Percentiles rank a stretch among this genome's conserved stretches.
phyloP scores from a whole-genome alignment of 2,797 vertebrate species.

The Helicolenus hilgendorfi region DNA sequence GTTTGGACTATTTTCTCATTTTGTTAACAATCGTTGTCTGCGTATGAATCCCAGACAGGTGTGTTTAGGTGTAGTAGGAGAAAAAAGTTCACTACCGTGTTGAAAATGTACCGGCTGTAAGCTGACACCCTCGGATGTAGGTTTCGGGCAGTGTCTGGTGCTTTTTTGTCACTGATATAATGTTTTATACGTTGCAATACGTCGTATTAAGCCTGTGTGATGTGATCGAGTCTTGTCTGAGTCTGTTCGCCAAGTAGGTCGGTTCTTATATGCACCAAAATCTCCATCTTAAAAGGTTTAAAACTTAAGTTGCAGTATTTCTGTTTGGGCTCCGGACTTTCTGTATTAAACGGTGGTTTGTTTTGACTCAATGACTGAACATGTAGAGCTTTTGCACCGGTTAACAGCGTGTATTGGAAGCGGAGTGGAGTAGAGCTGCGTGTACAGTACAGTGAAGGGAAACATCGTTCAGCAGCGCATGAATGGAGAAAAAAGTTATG shows the following conservation, averaged over 20 bases:
- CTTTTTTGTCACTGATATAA: not conserved
- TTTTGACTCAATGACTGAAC: too few species aligned
- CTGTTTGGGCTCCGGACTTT: not conserved
- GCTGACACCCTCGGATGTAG: not conserved
- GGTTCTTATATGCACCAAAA: not conserved
- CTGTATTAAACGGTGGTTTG: not conserved
- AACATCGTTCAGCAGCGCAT: not conserved
- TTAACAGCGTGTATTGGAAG: not conserved
- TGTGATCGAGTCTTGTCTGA: conserved; percentile 7
- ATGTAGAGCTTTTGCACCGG: not conserved
- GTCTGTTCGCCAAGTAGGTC: conserved; percentile 29
- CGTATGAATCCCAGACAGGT: conserved; percentile 64
- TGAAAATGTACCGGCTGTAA: not conserved
- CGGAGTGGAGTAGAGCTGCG: too few species aligned
- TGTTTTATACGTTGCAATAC: not conserved
- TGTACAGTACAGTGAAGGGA: not conserved
- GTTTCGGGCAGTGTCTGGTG: not conserved
- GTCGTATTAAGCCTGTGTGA: not conserved
- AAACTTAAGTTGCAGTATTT: conserved; percentile 26
- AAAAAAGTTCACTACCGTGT: conserved; percentile 62
- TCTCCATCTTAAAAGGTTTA: not conserved
- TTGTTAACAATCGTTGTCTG: not conserved
- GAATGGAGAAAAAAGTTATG: conserved; percentile 63
- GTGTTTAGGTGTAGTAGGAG: conserved; percentile 36
- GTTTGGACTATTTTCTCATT: not conserved